phyloP scores from a whole-genome alignment of 1,140 invertebrate species.

The Popillia japonica region DNA sequence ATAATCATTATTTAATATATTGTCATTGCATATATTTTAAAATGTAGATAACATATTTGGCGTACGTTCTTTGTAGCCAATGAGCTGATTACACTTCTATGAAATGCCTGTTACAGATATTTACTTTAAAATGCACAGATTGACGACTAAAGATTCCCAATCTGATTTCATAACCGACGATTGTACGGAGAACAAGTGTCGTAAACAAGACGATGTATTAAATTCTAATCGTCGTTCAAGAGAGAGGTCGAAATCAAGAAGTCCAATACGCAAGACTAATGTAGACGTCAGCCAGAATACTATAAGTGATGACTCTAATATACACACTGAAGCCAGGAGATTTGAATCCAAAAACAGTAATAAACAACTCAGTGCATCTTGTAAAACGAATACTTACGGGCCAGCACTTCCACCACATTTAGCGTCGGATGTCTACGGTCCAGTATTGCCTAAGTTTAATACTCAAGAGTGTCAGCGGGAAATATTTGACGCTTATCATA shows the following conservation, averaged over 20 bases:
- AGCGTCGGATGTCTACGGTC: not conserved
- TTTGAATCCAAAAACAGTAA: not conserved
- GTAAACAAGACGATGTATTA: not conserved
- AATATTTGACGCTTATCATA: too few relatives aligned
- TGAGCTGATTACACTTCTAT: too few relatives aligned
- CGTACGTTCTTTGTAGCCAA: too few relatives aligned
- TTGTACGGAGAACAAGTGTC: not conserved
- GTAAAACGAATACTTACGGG: not conserved
- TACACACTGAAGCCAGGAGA: not conserved
- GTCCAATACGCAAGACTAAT: conserved; percentile 5
- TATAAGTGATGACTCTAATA: not conserved
- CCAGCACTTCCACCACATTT: conserved; percentile 37
- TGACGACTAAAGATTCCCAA: not conserved
- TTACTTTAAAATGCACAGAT: not conserved
- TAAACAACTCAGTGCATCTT: not conserved
- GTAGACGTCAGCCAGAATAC: not conserved
- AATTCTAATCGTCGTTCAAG: not conserved
- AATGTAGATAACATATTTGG: too few relatives aligned
- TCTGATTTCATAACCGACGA: not conserved
- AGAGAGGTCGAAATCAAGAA: conserved; percentile 33
- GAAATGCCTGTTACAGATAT: not conserved
- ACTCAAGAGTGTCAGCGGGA: too few relatives aligned
- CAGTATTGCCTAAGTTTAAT: conserved; percentile 14
- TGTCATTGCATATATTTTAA: too few relatives aligned
- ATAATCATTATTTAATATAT: too few relatives aligned